These are phyloP conservation scores for Eilema sororculum DNA, from an alignment of 2,888 invertebrate species.

Conservation along the genomic window DNA sequence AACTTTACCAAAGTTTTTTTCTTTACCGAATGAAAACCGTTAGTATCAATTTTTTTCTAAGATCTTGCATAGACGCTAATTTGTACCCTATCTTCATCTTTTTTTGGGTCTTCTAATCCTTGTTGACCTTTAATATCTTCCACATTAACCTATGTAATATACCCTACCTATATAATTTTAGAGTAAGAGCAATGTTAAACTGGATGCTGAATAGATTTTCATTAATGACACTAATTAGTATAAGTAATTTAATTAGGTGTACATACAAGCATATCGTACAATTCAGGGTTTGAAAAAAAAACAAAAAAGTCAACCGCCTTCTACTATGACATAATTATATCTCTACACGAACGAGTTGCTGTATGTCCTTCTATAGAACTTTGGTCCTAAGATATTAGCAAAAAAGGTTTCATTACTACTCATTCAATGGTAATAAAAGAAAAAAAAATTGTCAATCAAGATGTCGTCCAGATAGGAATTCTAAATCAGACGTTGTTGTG, in stretches of 20 bases:
- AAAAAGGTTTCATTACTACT: conserved; percentile 49
- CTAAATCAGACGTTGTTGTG: conserved; percentile 78
- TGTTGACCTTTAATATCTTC: too few species aligned
- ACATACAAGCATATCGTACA: neutral
- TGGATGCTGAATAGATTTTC: too few species aligned
- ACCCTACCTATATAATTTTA: too few species aligned
- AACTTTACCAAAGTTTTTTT: neutral
- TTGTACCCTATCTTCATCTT: neutral
- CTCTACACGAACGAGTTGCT: conserved; percentile 14
- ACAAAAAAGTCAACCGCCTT: neutral
- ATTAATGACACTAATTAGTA: too few species aligned
- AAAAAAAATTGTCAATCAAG: conserved; percentile 55
- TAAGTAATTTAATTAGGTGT: too few species aligned
- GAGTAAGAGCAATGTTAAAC: too few species aligned
- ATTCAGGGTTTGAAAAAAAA: neutral
- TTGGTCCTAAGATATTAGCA: conserved; percentile 32
- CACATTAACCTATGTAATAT: neutral
- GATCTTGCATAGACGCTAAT: neutral
- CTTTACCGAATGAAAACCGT: too few species aligned
- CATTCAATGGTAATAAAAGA: conserved; percentile 53
- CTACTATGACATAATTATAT: conserved; percentile 9
- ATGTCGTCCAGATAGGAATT: conserved; percentile 67
- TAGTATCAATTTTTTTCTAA: neutral
- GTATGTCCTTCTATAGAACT: conserved; percentile 30
- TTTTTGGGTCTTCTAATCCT: neutral